Evolutionary conservation across 2,888 invertebrate genomes (phyloP), one percentile per base, ranked within the genome.

Genomic region (Antheraea yamamai): DNA sequence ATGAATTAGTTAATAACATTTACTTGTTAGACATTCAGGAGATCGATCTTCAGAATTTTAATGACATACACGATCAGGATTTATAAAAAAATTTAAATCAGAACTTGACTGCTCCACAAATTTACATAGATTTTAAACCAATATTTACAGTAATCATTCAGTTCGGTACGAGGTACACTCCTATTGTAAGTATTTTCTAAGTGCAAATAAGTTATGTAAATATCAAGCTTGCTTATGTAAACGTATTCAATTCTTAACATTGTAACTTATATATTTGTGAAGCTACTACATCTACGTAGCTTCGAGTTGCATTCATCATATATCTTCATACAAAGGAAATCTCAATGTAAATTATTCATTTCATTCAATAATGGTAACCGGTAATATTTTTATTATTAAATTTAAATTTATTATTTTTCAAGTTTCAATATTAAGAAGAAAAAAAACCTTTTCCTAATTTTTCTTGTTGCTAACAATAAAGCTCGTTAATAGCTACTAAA

Each of bases 171-270:
- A 4, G 70, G 70, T 39, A n/a, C 39, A 70, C 70, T 39, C 70
- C 70, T 70, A 70, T 70, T 70, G 70, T 70, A 68, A 18, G 30
- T 35, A 68, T 35, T 35, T 68, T 68, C 30, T 66, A 70, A 39
- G 70, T 70, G 39, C n/a, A 20, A 70, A 70, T 39, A 39, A n/a
- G 39, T 70, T 70, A 70, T 16, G 70, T 70, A 39, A 70, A 70
- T 70, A 70, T 70, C 70, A 70, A 39, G n/a, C 39, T n/a, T 39
- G 39, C 70, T 70, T 39, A 20, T 7, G n/a, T 39, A 70, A n/a
- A 70, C 70, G n/a, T n/a, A 39, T 70, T 70, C 70, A 70, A 70
- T 70, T 70, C 70, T 70, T 70, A 70, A 70, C 70, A 70, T 70
- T 70, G 20, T 70, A 70, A n/a, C 39, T 39, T 39, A 70, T 39